Evolutionary conservation across 1,140 invertebrate species (phyloP), one percentile per base, ranked within the genome.

Genomic region (Scylla paramamosain): DNA sequence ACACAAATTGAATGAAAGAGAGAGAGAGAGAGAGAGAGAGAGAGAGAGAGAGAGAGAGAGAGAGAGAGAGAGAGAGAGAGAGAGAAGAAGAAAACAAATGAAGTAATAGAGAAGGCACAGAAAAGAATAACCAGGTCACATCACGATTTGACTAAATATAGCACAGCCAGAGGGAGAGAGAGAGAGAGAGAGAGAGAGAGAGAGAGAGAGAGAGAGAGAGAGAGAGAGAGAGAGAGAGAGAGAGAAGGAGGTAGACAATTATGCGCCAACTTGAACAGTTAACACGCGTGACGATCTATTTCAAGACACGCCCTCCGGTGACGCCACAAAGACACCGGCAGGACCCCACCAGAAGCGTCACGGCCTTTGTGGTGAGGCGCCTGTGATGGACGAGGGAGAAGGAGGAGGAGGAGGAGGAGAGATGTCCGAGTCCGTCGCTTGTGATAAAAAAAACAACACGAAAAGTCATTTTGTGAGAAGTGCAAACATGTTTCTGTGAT

Each of bases 181-280:
- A 77, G 20, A 77, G 67, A 77, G 67, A 77, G 67, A 77, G 67
- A 77, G 20, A 77, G 67, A 77, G 16, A n/a, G 67, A 77, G 20
- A 77, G 67, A 77, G 67, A 77, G 25, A 77, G 67, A 77, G 67
- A 77, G 25, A 77, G 67, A 77, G 67, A 77, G 67, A 77, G 25
- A 77, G 67, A 77, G 25, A n/a, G 67, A 77, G 67, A 77, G 25
- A 77, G 67, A 77, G 67, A 8, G 67, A 8, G 67, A 25, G 67
- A 77, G 67, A 25, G 59, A 67, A 25, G 3, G 59, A 67, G 59
- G 20, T 3, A 25, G 59, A 20, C 20, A 25, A 77, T 77, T 77
- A 77, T 77, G 67, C 67, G 67, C 67, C 67, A 77, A 77, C 67
- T 77, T 77, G n/a, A 77, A n/a, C n/a, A 12, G 67, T n/a, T 77